A percentile compares a stretch with the other conserved stretches of the same genome.
Conservation (phyloP, 2,797 vertebrate species). For the Mycteria americana region DNA sequence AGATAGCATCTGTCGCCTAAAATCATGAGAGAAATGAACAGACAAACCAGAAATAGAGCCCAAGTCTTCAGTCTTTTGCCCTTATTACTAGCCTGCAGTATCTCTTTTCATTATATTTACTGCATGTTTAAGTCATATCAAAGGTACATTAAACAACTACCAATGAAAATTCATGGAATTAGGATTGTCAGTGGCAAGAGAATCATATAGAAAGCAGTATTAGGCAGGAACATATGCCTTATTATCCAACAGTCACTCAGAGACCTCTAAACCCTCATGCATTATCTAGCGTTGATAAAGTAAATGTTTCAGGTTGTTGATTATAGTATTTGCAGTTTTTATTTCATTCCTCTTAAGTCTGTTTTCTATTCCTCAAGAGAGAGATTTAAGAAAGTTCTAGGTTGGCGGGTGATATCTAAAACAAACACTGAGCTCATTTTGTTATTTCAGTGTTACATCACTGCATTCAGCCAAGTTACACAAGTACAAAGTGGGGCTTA, state of each 20-base stretch:
- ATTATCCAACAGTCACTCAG: background rate
- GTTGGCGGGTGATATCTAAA: background rate
- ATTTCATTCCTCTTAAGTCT: slow-evolving; percentile 2
- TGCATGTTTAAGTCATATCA: background rate
- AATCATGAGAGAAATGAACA: background rate
- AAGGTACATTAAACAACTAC: background rate
- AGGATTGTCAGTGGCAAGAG: background rate
- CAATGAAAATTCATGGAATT: background rate
- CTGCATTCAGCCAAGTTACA: slow-evolving; percentile 11
- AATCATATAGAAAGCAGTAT: background rate
- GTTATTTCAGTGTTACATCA: slow-evolving; percentile 40
- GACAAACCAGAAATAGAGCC: background rate
- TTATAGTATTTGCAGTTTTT: background rate
- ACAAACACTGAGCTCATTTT: slow-evolving; percentile 44
- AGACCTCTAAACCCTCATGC: background rate
- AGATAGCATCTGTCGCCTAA: background rate
- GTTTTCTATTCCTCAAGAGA: background rate
- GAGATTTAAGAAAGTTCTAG: slow-evolving; percentile 12
- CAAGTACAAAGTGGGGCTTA: slow-evolving; percentile 31
- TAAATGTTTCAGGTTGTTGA: background rate
- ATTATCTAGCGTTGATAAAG: background rate
- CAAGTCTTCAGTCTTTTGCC: background rate
- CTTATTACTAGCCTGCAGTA: background rate
- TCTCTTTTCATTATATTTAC: background rate
- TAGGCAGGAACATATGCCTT: background rate